A percentile compares a stretch with the other conserved stretches of the same genome.
phyloP scores from a whole-genome alignment of 2,888 invertebrate genomes.

The Xiphydria camelus region DNA sequence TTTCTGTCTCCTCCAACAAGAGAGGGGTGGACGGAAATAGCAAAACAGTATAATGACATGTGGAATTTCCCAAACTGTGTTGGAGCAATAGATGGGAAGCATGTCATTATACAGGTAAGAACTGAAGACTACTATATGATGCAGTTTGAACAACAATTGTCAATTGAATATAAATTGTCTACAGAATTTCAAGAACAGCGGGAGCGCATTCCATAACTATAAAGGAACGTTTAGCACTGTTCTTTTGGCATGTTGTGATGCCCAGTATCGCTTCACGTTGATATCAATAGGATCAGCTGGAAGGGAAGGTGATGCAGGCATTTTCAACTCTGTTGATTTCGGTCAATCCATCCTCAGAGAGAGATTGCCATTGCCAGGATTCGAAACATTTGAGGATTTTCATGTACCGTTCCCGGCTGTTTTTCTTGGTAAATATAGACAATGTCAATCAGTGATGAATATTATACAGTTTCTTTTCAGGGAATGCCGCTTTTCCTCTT shows the following conservation, averaged over 20 bases:
- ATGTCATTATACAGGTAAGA: too few species aligned
- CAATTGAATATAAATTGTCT: slow-evolving; percentile 1
- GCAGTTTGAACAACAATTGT: background rate
- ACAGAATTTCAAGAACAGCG: background rate
- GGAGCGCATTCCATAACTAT: slow-evolving; percentile 25
- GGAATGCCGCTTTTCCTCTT: too few species aligned
- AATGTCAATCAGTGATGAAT: too few species aligned
- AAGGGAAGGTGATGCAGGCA: slow-evolving; percentile 21
- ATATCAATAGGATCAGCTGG: slow-evolving; percentile 23
- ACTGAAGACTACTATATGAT: background rate
- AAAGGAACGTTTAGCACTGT: too few species aligned
- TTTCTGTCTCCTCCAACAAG: background rate
- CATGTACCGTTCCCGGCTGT: too few species aligned
- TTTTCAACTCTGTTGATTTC: too few species aligned
- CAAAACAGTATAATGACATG: slow-evolving; percentile 12
- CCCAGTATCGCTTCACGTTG: slow-evolving; percentile 22
- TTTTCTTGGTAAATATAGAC: too few species aligned
- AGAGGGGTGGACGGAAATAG: slow-evolving; percentile 16
- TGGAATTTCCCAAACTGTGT: slow-evolving; percentile 24
- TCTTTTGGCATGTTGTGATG: slow-evolving; percentile 25
- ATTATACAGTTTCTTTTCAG: too few species aligned
- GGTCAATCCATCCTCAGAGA: too few species aligned
- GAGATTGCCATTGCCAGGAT: too few species aligned
- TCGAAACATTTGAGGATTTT: too few species aligned
- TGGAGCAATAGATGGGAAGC: too few species aligned